Evolutionary conservation across 2,113 vertebrate genomes (phyloP).

Genomic region (Petrocephalus microphthalmus): DNA sequence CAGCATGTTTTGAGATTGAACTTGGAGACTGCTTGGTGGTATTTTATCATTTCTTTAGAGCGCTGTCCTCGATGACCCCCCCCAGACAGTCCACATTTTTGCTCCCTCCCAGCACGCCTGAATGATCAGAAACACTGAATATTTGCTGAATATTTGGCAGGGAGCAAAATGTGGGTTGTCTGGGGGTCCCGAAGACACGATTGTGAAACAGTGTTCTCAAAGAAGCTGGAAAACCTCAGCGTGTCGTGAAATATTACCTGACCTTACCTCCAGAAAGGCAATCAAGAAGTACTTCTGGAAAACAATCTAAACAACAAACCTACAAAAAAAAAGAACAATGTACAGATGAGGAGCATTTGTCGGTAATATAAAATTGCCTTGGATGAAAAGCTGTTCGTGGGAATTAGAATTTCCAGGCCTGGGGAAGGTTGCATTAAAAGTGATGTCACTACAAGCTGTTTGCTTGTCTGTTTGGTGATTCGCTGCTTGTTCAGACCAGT

Average conservation of each 20-base stretch:
- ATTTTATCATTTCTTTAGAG: not conserved
- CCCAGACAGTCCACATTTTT: not conserved
- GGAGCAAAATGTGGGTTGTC: not conserved
- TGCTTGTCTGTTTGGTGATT: not conserved
- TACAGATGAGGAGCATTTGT: not conserved
- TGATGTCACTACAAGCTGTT: not conserved
- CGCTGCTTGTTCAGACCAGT: not conserved
- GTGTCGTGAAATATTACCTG: not conserved
- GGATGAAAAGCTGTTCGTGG: not conserved
- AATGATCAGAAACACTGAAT: not conserved
- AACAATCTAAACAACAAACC: not conserved
- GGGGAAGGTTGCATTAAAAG: not conserved
- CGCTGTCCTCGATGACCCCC: not conserved
- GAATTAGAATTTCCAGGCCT: not conserved
- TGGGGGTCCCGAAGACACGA: not conserved
- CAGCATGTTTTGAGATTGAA: not conserved
- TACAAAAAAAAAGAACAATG: not conserved
- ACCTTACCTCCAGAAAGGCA: not conserved
- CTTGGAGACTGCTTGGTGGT: not conserved
- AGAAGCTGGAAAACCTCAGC: not conserved
- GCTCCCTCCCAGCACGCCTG: too few relatives aligned
- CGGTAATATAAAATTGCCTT: not conserved
- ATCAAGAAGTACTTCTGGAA: not conserved
- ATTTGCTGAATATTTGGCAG: not conserved
- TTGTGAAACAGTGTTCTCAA: not conserved